These are phyloP conservation scores for Meloidogyne exigua DNA, from an alignment of 1,140 invertebrate species.

Conservation along the genomic window DNA sequence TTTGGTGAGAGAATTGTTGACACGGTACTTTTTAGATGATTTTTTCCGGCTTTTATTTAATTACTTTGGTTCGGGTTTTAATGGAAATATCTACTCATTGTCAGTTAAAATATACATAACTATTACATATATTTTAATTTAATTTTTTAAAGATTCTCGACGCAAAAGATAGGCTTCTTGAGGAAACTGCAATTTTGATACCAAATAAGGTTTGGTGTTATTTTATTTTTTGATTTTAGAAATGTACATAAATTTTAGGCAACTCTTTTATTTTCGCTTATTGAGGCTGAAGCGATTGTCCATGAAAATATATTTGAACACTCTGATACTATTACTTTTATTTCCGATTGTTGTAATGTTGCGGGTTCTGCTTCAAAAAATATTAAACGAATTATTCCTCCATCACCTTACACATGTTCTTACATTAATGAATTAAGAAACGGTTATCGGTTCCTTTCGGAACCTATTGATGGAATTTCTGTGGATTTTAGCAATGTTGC, in stretches of 20 bases:
- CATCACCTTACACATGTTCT: slow-evolving; percentile 24
- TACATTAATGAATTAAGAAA: slow-evolving; percentile 23
- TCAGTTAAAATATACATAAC: no score
- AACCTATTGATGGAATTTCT: slow-evolving; percentile 22
- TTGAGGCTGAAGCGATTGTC: slow-evolving; percentile 17
- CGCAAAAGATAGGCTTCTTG: slow-evolving; percentile 22
- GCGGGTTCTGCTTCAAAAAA: neutral
- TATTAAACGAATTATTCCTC: slow-evolving; percentile 18
- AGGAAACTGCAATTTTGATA: slow-evolving; percentile 22
- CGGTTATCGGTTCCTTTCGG: slow-evolving; percentile 24
- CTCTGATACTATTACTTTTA: neutral
- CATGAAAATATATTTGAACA: neutral
- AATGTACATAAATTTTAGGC: slow-evolving; percentile 21
- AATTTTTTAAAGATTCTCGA: slow-evolving; percentile 22
- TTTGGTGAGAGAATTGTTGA: slow-evolving; percentile 30
- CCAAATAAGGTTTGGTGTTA: slow-evolving; percentile 7
- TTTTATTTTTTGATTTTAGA: neutral
- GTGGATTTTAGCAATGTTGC: slow-evolving; percentile 28
- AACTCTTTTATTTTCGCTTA: slow-evolving; percentile 24
- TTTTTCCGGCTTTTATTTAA: neutral
- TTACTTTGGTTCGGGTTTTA: no score
- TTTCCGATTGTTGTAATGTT: slow-evolving; percentile 1
- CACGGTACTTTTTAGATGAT: slow-evolving; percentile 12
- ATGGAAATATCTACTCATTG: no score
- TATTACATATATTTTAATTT: slow-evolving; percentile 4